phyloP scores from a whole-genome alignment of 2,113 vertebrate species.

The Polypterus bichir region DNA sequence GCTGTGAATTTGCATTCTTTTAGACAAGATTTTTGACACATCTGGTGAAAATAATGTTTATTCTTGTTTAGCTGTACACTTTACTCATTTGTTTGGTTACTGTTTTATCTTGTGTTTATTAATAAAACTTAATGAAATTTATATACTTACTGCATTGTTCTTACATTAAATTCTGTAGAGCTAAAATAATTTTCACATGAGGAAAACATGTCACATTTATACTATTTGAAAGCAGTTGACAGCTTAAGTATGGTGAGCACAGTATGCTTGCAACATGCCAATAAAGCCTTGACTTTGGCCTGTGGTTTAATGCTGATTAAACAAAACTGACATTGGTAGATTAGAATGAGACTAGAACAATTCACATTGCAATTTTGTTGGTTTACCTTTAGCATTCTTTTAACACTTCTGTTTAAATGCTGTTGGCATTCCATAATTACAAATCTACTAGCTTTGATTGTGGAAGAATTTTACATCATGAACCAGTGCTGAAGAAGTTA shows the following conservation, averaged over 20 bases:
- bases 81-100: too few relatives aligned
- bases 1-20: too few relatives aligned
- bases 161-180: neutral
- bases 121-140: too few relatives aligned
- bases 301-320: constrained; percentile 67
- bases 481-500: constrained; percentile 50
- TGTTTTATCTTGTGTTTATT: too few relatives aligned
- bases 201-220: neutral
- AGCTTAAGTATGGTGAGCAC: constrained; percentile 46
- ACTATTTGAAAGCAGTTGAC: constrained; percentile 43
- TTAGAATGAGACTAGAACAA: constrained; percentile 92
- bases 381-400: constrained; percentile 78
- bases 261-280: constrained; percentile 58
- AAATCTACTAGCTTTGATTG: constrained; percentile 71
- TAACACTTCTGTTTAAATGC: constrained; percentile 86
- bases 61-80: too few relatives aligned
- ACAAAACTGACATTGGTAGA: constrained; percentile 86
- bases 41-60: too few relatives aligned
- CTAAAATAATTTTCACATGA: constrained; percentile 9
- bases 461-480: constrained; percentile 63
- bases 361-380: constrained; percentile 90
- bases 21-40: too few relatives aligned
- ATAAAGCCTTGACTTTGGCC: constrained; percentile 62
- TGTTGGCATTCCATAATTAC: constrained; percentile 76
- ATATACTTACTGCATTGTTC: neutral